Evolutionary conservation across 2,113 vertebrate species (phyloP), one percentile per base, ranked within the genome.

Genomic region (Cercocebus atys): DNA sequence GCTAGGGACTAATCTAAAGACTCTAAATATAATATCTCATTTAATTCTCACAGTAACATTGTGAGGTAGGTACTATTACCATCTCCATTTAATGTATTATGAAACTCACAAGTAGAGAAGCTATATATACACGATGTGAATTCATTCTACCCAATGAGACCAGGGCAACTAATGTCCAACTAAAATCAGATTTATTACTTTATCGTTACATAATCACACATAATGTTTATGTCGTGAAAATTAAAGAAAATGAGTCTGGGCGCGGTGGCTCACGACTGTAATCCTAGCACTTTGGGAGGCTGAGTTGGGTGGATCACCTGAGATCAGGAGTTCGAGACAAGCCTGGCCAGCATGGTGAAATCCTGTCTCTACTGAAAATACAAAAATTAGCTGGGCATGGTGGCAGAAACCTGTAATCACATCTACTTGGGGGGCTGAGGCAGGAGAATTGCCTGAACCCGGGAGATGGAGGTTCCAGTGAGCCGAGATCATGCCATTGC

Each of bases 41-140:
- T 87, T 93, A 87, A 73, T 66, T 30, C 38, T 68, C 68, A 97
- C 7, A 96, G 38, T 68, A 59, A 35, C 43, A n/a, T 64, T 78
- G 92, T 61, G 18, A 79, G 11, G 6, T 35, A 90, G 1, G 5
- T 70, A 64, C 32, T 79, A 86, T 59, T 61, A 61, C 32, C 12
- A 94, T 81, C 52, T 85, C 18, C 9, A 32, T 89, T 81, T 95
- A 93, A 93, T 18, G 70, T 38, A 78, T 82, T 52, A 85, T 82
- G 30, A 88, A 91, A 96, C 14, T 82, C n/a, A 78, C 8, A 79
- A 76, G 35, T 30, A 75, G 32, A 72, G 55, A 87, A 91, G 47
- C n/a, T 73, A 16, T 8, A 92, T 68, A 86, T 25, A 23, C 0
- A 81, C 30, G 55, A 82, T 16, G 5, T n/a, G 68, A 38, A 45